A percentile compares a stretch with the other conserved stretches of the same genome.
Evolutionary conservation across 2,797 vertebrate species (phyloP).

Genomic region (Sylvilagus floridanus): DNA sequence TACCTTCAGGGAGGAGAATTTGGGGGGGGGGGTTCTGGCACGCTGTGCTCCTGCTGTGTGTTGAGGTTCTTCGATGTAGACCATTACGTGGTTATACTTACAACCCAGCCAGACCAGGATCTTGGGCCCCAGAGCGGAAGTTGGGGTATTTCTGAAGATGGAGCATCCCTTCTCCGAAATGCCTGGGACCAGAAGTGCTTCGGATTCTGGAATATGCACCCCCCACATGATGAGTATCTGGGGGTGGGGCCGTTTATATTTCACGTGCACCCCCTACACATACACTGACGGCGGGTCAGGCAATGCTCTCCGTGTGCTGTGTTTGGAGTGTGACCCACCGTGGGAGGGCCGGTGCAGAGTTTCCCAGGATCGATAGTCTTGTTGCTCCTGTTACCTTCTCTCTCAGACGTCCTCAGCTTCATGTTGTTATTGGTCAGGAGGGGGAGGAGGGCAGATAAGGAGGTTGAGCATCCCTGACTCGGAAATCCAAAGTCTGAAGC

Average conservation of each 20-base stretch:
- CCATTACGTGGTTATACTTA: not conserved
- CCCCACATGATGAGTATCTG: no score
- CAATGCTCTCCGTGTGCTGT: no score
- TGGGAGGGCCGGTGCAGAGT: no score
- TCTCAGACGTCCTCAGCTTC: not conserved
- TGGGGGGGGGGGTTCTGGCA: not conserved
- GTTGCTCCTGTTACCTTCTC: not conserved
- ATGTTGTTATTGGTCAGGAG: not conserved
- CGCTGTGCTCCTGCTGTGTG: not conserved
- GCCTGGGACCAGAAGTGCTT: no score
- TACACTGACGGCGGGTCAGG: no score
- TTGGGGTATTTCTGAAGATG: not conserved
- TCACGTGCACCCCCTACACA: no score
- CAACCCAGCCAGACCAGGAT: not conserved
- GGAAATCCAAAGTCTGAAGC: not conserved
- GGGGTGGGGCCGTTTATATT: no score
- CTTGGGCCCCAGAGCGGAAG: not conserved
- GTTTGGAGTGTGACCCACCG: no score
- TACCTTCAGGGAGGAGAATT: not conserved
- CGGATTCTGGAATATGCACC: no score
- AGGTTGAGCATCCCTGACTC: not conserved
- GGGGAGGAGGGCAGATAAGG: not conserved
- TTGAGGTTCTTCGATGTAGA: not conserved
- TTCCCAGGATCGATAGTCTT: not conserved
- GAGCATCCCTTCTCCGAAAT: no score